Evolutionary conservation across 2,113 vertebrate genomes (phyloP).

Genomic region (Tyrannus savana): DNA sequence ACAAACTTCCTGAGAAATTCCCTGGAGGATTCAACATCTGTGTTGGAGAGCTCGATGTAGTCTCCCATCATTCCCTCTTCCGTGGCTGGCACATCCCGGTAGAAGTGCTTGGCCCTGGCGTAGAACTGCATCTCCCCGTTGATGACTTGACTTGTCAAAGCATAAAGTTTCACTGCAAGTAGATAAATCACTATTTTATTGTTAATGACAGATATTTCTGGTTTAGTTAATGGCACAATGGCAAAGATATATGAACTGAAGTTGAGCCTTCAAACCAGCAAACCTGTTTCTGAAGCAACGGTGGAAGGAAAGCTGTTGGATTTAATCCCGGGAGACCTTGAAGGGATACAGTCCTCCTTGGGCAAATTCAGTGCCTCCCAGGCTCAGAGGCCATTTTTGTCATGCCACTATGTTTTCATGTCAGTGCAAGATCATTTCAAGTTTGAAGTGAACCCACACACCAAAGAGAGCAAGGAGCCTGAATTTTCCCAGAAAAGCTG

Average conservation of each 20-base stretch:
- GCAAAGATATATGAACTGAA: not conserved
- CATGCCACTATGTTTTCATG: not conserved
- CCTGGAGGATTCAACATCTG: conserved; percentile 87
- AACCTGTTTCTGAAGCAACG: not conserved
- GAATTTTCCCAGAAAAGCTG: not conserved
- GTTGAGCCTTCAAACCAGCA: not conserved
- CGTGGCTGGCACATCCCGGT: conserved; percentile 88
- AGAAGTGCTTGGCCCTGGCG: conserved; percentile 91
- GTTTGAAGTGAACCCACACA: not conserved
- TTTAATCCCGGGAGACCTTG: not conserved
- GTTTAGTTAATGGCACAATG: not conserved
- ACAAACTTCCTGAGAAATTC: conserved; percentile 92
- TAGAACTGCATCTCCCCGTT: conserved; percentile 97
- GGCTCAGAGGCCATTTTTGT: not conserved
- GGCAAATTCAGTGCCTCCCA: not conserved
- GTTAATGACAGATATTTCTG: not conserved
- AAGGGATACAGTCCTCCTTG: not conserved
- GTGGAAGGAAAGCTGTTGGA: not conserved
- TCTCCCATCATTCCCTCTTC: conserved; percentile 98
- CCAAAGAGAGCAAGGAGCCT: not conserved
- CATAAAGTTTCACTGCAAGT: conserved; percentile 92
- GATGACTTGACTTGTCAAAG: conserved; percentile 93
- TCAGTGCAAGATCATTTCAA: not conserved
- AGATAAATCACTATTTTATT: conserved; percentile 29
- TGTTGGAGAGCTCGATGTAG: conserved; percentile 87